Evolutionary conservation across 2,888 invertebrate genomes (phyloP).

Genomic region (Zelleria hepariella): DNA sequence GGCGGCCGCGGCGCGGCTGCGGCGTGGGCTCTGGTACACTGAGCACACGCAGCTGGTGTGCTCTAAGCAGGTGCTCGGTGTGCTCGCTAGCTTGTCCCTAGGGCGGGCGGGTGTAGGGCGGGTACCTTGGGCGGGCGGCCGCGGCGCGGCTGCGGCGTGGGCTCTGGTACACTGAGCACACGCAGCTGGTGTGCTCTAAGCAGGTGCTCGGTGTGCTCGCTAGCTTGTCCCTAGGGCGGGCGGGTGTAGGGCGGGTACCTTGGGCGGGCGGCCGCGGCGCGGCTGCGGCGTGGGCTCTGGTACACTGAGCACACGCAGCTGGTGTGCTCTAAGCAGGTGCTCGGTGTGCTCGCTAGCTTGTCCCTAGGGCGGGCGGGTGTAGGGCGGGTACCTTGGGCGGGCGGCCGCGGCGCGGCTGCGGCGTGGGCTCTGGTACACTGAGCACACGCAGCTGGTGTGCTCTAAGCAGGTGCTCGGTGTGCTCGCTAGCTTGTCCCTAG

Average conservation of each 20-base stretch:
- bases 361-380: no score
- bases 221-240: no score
- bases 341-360: slow-evolving; percentile 59
- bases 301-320: slow-evolving; percentile 44
- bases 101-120: no score
- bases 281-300: neutral
- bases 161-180: slow-evolving; percentile 25
- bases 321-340: slow-evolving; percentile 56
- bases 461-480: slow-evolving; percentile 59
- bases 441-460: slow-evolving; percentile 59
- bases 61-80: slow-evolving; percentile 58
- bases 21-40: neutral
- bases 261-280: slow-evolving; percentile 14
- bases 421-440: neutral
- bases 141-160: neutral
- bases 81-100: no score
- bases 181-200: slow-evolving; percentile 58
- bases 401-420: slow-evolving; percentile 6
- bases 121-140: slow-evolving; percentile 18
- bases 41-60: slow-evolving; percentile 58
- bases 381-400: slow-evolving; percentile 17
- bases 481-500: slow-evolving; percentile 52
- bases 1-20: slow-evolving; percentile 4
- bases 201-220: slow-evolving; percentile 62
- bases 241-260: no score